phyloP scores from a whole-genome alignment of 1,140 invertebrate genomes.

The Palaemon carinicauda region DNA sequence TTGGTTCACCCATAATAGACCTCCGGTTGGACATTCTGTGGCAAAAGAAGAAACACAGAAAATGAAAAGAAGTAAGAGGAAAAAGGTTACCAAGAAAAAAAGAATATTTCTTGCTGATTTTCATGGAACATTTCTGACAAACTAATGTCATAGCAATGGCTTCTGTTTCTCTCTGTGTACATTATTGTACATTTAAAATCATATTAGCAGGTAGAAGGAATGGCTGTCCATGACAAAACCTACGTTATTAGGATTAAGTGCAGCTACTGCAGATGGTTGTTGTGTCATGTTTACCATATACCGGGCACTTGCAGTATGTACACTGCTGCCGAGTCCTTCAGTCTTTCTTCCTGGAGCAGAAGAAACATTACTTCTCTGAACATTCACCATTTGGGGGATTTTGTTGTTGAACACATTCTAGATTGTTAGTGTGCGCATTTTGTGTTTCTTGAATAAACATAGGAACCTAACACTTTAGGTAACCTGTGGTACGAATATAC shows the following conservation, averaged over 20 bases:
- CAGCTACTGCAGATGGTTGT: neutral
- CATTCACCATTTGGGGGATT: neutral
- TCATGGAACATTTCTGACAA: no score
- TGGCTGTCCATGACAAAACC: slow-evolving; percentile 9
- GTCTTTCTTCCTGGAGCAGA: slow-evolving; percentile 13
- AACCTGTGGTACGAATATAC: neutral
- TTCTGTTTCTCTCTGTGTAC: no score
- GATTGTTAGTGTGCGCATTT: slow-evolving; percentile 2
- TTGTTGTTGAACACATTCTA: slow-evolving; percentile 15
- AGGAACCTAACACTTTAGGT: neutral
- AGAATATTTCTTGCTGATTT: no score
- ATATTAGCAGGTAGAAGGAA: slow-evolving; percentile 13
- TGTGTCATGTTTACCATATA: slow-evolving; percentile 12
- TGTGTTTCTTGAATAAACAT: neutral
- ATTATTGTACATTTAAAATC: no score
- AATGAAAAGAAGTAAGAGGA: no score
- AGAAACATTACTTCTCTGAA: slow-evolving; percentile 10
- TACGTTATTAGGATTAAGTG: slow-evolving; percentile 13
- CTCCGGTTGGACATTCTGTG: no score
- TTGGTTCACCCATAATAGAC: no score
- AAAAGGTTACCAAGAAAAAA: no score
- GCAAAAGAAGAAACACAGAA: no score
- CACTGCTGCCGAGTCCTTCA: neutral
- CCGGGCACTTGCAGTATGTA: neutral
- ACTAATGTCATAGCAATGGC: no score